Base-by-base conservation (phyloP, 2,888 invertebrate genomes). In the Monopis laevigella region DNA sequence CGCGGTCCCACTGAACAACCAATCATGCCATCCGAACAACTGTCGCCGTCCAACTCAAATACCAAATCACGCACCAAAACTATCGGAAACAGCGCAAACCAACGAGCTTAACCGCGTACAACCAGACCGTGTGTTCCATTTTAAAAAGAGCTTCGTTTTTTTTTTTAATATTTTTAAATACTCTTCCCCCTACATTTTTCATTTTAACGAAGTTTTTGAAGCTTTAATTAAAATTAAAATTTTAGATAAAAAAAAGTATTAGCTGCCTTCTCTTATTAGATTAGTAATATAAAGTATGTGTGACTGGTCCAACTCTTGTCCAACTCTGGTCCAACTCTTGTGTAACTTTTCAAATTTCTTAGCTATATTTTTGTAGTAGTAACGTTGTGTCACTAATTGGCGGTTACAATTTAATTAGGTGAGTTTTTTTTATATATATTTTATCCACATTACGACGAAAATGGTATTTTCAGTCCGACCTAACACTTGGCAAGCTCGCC, bases 321-420 rank as follows among this genome's bases (percentile, higher is more conserved):
- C n/a, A 64, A 64, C 49, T 52, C 65, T 62, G 77, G 77, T 77
- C 77, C 77, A 77, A 77, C 60, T 54, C 54, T 53, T 54, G 46
- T 56, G 47, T 55, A 16, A 14, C 36, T 13, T 11, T 21, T 21
- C 13, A 36, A 8, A 11, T 21, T 12, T 36, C 16, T 34, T 10
- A n/a, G 18, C 10, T 34, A 18, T 34, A 6, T 29, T 32, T 36
- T 36, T 36, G 11, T 21, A 21, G 21, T 36, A 39, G 28, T 16
- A 39, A 27, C 27, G 14, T 17, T 27, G 28, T 39, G 28, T 27
- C 28, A 39, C 14, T 39, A 27, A 14, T 39, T 27, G 17, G 28
- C 39, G 26, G 18, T 13, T 7, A 14, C 26, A 3, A 12, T 32
- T 17, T 32, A 7, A 32, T n/a, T 2, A 32, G 32, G 32, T 32